Percentiles rank a stretch among this genome's conserved stretches.
Conservation (phyloP, 2,113 vertebrate genomes). For the Leucoraja erinaceus region DNA sequence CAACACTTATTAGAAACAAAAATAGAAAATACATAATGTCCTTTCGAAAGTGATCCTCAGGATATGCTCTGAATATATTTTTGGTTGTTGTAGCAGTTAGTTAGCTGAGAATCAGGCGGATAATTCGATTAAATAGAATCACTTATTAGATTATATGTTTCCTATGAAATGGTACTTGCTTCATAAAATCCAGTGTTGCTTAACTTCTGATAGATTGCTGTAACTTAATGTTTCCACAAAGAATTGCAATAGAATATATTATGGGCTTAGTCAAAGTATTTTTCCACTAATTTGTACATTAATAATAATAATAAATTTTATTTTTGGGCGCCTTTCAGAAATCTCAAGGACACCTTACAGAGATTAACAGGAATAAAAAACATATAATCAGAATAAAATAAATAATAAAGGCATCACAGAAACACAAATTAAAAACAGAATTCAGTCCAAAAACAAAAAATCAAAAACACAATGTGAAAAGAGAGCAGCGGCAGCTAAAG, state of each 20-base stretch:
- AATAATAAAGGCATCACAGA: no score
- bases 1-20: background rate
- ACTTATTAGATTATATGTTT: background rate
- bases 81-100: background rate
- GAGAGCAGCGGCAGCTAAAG: no score
- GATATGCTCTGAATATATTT: background rate
- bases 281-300: background rate
- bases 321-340: no score
- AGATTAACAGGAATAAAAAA: no score
- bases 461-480: no score
- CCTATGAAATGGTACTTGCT: background rate
- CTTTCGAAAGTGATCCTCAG: background rate
- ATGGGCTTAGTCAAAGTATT: background rate
- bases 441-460: no score
- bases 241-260: background rate
- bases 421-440: no score
- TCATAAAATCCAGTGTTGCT: background rate
- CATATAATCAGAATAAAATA: no score
- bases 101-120: background rate
- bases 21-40: background rate
- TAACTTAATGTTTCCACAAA: constrained; percentile 3
- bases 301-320: no score
- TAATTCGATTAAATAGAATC: background rate
- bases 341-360: no score
- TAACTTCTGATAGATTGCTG: background rate